Evolutionary conservation across 2,113 vertebrate genomes (phyloP), one percentile per base, ranked within the genome.

Genomic region (Lipophrys pholis): DNA sequence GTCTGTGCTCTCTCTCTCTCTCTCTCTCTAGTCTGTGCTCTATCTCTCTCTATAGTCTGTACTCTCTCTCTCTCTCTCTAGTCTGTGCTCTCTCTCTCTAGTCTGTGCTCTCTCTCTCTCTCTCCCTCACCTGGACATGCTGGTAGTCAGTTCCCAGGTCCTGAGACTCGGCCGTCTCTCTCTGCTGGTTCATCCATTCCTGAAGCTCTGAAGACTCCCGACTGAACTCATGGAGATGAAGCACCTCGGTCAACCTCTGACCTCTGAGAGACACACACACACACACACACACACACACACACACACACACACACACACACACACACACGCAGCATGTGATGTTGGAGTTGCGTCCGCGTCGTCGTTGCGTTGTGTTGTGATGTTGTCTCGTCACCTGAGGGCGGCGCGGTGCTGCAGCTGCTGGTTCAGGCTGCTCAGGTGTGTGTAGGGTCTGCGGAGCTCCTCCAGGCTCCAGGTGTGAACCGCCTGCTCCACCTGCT

Each of bases 111-210:
- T n/a, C n/a, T n/a, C n/a, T n/a, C n/a, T n/a, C n/a, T n/a, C n/a
- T n/a, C n/a, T n/a, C n/a, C 11, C 41, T 10, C 41, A 42, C 41
- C 6, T 11, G 3, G 12, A 95, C 78, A 0, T 94, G 93, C 7
- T 95, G 92, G 15, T 94, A 91, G 89, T 96, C 89, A 15, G 87
- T 94, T 64, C 95, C 95, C 7, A 92, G 93, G 48, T 94, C 93
- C 86, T 93, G 88, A 59, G 94, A 94, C 42, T 90, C 85, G 12
- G 87, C 94, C 3, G 42, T 77, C 83, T 92, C 95, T 53, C 83
- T 93, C 87, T 95, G 93, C 71, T 92, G 89, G 57, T 70, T 65
- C 76, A 97, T 93, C 95, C 96, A 97, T 39, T 92, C 92, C 67
- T 91, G 92, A 12, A 97, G 73, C 50, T 96, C 95, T 55, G 90